phyloP scores from a whole-genome alignment of 2,113 vertebrate species.

The Hippocampus guttulatus region DNA sequence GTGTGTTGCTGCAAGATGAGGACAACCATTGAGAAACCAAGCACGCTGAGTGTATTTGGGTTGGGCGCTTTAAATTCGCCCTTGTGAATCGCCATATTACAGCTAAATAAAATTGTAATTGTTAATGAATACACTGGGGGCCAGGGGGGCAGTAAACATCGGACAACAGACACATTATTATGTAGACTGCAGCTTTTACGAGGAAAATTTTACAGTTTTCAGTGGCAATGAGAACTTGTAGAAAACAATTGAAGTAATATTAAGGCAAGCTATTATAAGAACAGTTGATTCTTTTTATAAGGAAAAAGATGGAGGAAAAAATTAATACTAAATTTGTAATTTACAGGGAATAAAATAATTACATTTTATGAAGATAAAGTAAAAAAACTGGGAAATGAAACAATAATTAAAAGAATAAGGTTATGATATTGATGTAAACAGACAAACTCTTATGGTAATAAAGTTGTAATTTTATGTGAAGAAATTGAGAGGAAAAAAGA shows the following conservation, averaged over 20 bases:
- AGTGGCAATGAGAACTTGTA: neutral
- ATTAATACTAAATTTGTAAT: too few species aligned
- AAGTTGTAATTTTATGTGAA: too few species aligned
- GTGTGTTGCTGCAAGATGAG: neutral
- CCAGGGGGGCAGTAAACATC: neutral
- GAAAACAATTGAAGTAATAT: too few species aligned
- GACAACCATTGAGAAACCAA: neutral
- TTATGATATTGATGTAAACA: neutral
- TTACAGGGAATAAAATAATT: too few species aligned
- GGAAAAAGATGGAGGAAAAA: neutral
- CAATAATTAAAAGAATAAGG: neutral
- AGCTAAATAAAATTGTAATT: neutral
- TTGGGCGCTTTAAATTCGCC: neutral
- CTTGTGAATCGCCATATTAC: neutral
- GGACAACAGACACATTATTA: neutral
- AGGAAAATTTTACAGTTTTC: neutral
- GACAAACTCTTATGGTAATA: neutral
- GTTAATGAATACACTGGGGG: neutral
- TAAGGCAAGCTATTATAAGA: too few species aligned
- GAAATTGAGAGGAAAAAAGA: too few species aligned
- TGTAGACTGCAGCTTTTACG: neutral
- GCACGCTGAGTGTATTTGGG: neutral
- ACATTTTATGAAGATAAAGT: neutral
- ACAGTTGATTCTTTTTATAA: neutral
- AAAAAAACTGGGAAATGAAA: neutral